Conservation (phyloP, 2,797 vertebrate species). For the Trichosurus vulpecula region DNA sequence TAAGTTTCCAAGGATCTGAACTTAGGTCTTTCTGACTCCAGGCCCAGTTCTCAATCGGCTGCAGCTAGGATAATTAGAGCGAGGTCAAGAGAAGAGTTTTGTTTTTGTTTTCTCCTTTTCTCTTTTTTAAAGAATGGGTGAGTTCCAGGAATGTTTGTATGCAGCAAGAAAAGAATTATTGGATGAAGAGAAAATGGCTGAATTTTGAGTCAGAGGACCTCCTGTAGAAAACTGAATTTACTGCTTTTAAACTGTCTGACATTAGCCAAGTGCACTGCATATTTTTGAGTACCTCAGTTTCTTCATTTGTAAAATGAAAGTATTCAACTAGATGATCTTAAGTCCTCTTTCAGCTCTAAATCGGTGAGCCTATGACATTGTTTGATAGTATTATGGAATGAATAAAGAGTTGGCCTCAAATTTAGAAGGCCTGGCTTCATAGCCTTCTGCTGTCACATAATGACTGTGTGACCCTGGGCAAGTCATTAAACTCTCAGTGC, state of each 20-base stretch:
- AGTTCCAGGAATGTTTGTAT: neutral
- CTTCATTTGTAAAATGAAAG: neutral
- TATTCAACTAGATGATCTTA: neutral
- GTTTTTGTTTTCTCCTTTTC: neutral
- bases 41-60: neutral
- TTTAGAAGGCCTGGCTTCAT: neutral
- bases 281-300: neutral
- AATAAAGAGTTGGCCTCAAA: neutral
- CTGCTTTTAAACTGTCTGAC: neutral
- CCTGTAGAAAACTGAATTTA: neutral
- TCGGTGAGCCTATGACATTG: neutral
- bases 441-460: neutral
- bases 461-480: neutral
- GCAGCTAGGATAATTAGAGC: neutral
- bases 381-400: neutral
- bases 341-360: neutral
- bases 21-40: neutral
- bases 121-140: neutral
- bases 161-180: neutral
- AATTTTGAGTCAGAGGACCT: neutral
- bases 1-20: neutral
- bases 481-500: neutral
- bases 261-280: neutral
- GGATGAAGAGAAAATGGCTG: neutral
- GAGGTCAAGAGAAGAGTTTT: neutral